Evolutionary conservation across 2,797 vertebrate genomes (phyloP).

Genomic region (Bucorvus abyssinicus): DNA sequence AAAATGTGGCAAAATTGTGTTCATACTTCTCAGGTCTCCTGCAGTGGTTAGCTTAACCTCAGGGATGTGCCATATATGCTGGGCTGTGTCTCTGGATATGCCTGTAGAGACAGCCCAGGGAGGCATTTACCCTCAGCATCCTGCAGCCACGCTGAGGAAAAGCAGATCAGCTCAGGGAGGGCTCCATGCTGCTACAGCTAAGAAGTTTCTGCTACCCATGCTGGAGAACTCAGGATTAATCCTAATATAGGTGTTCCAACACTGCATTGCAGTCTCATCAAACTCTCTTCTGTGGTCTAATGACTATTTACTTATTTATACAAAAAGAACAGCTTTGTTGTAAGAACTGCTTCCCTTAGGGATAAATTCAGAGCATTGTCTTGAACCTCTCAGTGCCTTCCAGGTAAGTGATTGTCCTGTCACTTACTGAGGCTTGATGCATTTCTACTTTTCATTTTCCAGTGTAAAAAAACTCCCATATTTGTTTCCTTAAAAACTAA

Average conservation of each 20-base stretch:
- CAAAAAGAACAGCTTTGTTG: background rate
- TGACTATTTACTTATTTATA: background rate
- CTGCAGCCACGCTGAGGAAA: background rate
- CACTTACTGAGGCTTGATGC: background rate
- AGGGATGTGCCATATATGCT: fast-evolving
- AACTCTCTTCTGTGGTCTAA: background rate
- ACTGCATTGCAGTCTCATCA: background rate
- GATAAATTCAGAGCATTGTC: background rate
- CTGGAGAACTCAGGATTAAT: background rate
- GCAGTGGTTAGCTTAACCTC: background rate
- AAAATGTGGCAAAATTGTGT: background rate
- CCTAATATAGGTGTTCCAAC: background rate
- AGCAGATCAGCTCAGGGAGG: background rate
- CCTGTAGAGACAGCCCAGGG: background rate
- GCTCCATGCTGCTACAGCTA: background rate
- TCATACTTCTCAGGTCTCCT: background rate
- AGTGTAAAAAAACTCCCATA: background rate
- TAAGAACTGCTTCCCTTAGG: background rate
- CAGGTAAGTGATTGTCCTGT: background rate
- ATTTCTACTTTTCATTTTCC: background rate
- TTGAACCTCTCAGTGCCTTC: background rate
- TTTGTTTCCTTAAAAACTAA: background rate
- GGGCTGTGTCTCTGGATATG: background rate
- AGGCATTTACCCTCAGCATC: background rate
- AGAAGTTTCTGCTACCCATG: background rate